phyloP scores from a whole-genome alignment of 2,113 vertebrate species.

The Spheniscus mendiculus region DNA sequence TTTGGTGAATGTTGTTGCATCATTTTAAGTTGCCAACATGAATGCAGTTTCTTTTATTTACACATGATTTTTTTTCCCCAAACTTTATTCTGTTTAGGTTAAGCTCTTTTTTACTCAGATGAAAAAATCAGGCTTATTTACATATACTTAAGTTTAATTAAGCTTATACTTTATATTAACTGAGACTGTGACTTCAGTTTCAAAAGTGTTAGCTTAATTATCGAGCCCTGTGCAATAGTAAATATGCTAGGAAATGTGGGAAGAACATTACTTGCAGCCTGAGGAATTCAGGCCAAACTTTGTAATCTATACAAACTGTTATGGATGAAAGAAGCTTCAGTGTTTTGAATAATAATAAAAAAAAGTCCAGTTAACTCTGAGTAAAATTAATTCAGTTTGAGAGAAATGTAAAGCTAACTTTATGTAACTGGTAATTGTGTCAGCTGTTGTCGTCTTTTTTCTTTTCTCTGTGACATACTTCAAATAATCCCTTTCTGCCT shows the following conservation, averaged over 20 bases:
- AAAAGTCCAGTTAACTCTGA: background rate
- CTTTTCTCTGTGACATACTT: background rate
- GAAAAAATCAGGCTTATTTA: background rate
- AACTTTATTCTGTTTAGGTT: background rate
- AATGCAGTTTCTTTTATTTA: background rate
- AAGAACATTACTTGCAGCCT: background rate
- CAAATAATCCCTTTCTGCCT: background rate
- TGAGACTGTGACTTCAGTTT: background rate
- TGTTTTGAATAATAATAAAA: background rate
- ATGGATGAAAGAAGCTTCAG: background rate
- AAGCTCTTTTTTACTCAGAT: background rate
- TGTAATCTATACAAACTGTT: background rate
- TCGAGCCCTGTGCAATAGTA: background rate
- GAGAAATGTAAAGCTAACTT: background rate
- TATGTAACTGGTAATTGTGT: background rate
- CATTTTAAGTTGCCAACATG: background rate
- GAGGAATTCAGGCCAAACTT: background rate
- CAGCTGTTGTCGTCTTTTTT: background rate
- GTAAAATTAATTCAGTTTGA: background rate
- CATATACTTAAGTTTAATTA: background rate
- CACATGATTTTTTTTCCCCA: rapidly evolving
- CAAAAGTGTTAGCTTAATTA: background rate
- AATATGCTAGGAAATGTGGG: background rate
- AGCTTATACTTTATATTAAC: background rate
- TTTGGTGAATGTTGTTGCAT: background rate